These are phyloP conservation scores for Panthera leo DNA, from an alignment of 2,113 vertebrate species.

Conservation along the genomic window DNA sequence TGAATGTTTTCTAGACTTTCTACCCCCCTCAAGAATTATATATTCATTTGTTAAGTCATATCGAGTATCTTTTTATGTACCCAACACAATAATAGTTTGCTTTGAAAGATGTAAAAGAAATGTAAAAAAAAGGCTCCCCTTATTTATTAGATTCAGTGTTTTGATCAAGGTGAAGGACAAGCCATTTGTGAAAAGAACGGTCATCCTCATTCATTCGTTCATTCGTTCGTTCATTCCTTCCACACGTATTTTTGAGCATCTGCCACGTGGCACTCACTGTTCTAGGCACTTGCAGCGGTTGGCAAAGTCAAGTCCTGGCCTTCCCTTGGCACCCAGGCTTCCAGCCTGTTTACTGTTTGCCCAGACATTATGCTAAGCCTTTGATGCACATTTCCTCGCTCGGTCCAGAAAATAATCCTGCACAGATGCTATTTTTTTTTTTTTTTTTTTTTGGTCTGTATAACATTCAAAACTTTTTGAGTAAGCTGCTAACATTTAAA, in stretches of 20 bases:
- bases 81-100: neutral
- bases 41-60: neutral
- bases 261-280: neutral
- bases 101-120: neutral
- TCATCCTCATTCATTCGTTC: neutral
- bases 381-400: neutral
- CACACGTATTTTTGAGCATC: neutral
- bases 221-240: neutral
- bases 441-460: neutral
- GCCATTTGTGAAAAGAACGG: neutral
- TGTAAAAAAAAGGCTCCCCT: neutral
- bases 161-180: constrained; percentile 10
- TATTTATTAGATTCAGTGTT: neutral
- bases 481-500: neutral
- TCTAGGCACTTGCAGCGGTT: neutral
- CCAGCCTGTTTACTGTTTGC: neutral
- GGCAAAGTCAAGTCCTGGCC: neutral
- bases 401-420: neutral
- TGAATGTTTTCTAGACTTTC: neutral
- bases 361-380: neutral
- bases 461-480: neutral
- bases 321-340: neutral
- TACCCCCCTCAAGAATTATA: neutral
- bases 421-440: neutral
- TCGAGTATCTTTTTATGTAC: neutral